Evolutionary conservation across 1,140 invertebrate species (phyloP).

Genomic region (Drosophila baimaii): DNA sequence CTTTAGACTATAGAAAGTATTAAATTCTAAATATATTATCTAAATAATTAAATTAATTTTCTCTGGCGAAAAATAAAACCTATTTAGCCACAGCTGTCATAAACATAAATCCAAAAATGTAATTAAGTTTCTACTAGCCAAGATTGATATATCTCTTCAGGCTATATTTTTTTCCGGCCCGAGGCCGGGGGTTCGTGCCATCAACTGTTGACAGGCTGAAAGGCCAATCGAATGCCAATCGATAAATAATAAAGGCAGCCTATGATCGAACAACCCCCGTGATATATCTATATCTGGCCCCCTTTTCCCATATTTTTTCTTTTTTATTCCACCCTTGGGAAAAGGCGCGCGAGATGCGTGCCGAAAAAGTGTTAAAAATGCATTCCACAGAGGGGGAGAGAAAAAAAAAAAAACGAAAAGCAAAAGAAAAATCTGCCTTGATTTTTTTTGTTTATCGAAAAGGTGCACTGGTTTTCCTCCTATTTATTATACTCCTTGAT

Average conservation of each 20-base stretch:
- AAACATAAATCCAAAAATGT: neutral
- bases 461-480: conserved; percentile 1
- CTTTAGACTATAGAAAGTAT: neutral
- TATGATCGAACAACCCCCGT: conserved; percentile 41
- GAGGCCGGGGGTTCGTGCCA: too few relatives aligned
- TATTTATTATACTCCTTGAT: neutral
- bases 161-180: neutral
- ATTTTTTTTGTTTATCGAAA: conserved; percentile 11
- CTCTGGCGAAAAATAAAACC: too few relatives aligned
- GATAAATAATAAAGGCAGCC: conserved; percentile 73
- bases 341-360: conserved; percentile 36
- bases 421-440: conserved; percentile 37
- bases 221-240: conserved; percentile 76
- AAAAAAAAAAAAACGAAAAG: neutral
- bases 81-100: neutral
- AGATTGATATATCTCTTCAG: conserved; percentile 1
- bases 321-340: conserved; percentile 48
- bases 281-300: conserved; percentile 1
- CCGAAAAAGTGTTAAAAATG: conserved; percentile 57
- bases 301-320: neutral
- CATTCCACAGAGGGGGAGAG: conserved; percentile 11
- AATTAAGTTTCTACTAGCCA: conserved; percentile 5
- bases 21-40: neutral
- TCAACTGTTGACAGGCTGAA: conserved; percentile 63
- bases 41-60: too few relatives aligned